Percentiles rank a stretch among this genome's conserved stretches.
Conservation (phyloP, 2,888 invertebrate species). For the Lithophane ornitopus region DNA sequence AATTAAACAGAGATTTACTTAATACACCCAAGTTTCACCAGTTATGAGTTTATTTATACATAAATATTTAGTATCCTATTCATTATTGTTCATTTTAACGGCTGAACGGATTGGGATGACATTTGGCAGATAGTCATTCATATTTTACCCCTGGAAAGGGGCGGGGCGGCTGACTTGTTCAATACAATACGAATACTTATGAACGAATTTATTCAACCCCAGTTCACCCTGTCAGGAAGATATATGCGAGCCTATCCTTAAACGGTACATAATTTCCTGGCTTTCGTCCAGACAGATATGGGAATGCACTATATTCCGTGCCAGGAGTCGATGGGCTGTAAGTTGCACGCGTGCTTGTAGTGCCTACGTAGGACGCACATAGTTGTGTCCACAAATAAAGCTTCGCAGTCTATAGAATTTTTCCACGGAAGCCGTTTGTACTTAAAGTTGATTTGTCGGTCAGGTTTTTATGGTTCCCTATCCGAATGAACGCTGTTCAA, state of each 20-base stretch:
- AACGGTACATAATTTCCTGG: conserved; percentile 48
- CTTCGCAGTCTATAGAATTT: neutral
- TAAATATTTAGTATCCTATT: no score
- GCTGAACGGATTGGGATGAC: no score
- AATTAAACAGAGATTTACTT: no score
- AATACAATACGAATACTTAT: neutral
- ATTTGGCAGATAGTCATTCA: no score
- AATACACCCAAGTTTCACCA: no score
- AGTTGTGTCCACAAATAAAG: neutral
- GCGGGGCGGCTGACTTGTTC: neutral
- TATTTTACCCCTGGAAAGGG: no score
- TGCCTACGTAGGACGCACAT: neutral
- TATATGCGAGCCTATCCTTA: conserved; percentile 32
- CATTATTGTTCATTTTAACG: no score
- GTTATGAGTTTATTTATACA: no score
- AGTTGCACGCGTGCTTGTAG: neutral
- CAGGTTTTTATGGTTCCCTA: neutral
- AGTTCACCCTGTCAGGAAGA: conserved; percentile 23
- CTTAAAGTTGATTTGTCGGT: neutral
- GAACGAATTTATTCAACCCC: conserved; percentile 30
- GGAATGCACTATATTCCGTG: conserved; percentile 44
- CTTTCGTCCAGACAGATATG: conserved; percentile 42
- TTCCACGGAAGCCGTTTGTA: neutral
- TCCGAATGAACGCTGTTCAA: no score
- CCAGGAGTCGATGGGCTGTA: conserved; percentile 13